phyloP scores from a whole-genome alignment of 2,888 invertebrate species.

The Branchellion lobata region DNA sequence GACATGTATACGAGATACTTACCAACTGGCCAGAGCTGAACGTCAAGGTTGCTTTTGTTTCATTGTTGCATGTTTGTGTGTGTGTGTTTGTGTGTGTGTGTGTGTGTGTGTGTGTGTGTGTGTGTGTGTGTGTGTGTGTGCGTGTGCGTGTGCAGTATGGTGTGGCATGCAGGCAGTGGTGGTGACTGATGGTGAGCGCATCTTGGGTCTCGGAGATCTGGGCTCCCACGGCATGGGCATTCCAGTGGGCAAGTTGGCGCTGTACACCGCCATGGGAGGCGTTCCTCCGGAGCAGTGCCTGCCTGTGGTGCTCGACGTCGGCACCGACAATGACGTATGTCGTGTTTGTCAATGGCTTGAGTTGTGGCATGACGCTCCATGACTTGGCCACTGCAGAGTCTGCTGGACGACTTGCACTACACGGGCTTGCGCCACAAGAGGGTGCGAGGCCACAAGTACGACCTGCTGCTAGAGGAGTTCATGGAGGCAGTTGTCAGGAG shows the following conservation, averaged over 20 bases:
- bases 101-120: conserved; percentile 1
- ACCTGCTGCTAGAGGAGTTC: conserved; percentile 91
- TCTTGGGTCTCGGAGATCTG: conserved; percentile 92
- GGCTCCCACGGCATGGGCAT: conserved; percentile 99
- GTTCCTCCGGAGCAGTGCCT: conserved; percentile 84
- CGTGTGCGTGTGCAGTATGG: too few species aligned
- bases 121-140: background rate
- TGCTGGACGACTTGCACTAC: conserved; percentile 87
- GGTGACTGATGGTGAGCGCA: conserved; percentile 96
- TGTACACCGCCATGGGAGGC: conserved; percentile 95
- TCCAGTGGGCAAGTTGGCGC: conserved; percentile 90
- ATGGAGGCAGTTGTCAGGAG: conserved; percentile 78
- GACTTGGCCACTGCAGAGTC: conserved; percentile 67
- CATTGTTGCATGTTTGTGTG: too few species aligned
- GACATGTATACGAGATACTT: conserved; percentile 87
- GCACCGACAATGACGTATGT: conserved; percentile 81
- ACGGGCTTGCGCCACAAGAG: conserved; percentile 84
- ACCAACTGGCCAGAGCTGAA: conserved; percentile 80
- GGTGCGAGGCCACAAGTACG: conserved; percentile 79
- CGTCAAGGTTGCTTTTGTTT: conserved; percentile 59
- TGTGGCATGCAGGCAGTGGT: conserved; percentile 66
- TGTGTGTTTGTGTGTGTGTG: too few species aligned
- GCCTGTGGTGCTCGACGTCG: conserved; percentile 90
- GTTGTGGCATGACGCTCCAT: too few species aligned
- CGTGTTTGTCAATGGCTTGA: too few species aligned